Conservation (phyloP, 2,113 vertebrate species). For the Larimichthys polyactis region DNA sequence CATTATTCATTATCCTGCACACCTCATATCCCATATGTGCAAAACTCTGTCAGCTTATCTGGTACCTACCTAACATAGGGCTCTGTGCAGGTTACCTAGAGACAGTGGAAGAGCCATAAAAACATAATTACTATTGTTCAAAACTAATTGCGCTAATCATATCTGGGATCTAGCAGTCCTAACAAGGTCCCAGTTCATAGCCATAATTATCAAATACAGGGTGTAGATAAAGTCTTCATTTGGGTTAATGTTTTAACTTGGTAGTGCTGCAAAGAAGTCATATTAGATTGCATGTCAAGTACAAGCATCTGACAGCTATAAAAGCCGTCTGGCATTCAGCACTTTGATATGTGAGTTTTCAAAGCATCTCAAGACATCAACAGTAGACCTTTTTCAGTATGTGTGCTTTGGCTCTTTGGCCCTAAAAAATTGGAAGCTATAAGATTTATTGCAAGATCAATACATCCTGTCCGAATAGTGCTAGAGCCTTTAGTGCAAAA, state of each 20-base stretch:
- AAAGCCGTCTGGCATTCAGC: not conserved
- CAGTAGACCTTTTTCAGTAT: not conserved
- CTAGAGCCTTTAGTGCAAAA: slow-evolving; percentile 10
- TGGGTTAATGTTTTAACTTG: not conserved
- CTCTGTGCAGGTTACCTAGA: slow-evolving; percentile 21
- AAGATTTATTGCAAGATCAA: slow-evolving; percentile 7
- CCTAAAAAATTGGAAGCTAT: not conserved
- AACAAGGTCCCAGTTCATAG: slow-evolving; percentile 2
- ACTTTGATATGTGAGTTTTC: not conserved
- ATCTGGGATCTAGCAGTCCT: slow-evolving; percentile 1
- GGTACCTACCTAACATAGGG: not conserved
- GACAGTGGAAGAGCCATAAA: not conserved
- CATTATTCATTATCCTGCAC: slow-evolving; percentile 10
- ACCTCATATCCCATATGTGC: not conserved
- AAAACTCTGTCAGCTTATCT: slow-evolving; percentile 15
- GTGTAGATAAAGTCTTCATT: not conserved
- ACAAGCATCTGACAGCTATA: not conserved
- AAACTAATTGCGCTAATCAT: slow-evolving; percentile 6
- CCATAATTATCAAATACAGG: not conserved
- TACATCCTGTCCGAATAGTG: slow-evolving; percentile 4
- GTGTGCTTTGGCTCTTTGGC: not conserved
- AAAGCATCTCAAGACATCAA: not conserved
- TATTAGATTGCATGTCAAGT: not conserved
- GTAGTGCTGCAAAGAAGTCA: not conserved
- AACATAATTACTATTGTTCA: slow-evolving; percentile 23